Conservation (phyloP, 2,888 invertebrate species). For the Cactoblastis cactorum region DNA sequence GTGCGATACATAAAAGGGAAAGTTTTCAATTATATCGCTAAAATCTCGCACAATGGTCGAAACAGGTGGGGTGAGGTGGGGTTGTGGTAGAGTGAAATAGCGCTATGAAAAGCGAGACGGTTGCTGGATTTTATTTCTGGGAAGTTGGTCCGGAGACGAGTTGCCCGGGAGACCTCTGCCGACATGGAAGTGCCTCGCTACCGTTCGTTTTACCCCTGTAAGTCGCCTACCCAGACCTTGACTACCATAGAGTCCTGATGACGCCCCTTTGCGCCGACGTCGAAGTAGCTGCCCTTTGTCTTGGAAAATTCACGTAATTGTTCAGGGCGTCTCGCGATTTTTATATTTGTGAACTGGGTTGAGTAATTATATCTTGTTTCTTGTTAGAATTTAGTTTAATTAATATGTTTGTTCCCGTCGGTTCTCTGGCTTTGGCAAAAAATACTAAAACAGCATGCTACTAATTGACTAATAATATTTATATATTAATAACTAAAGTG, state of each 20-base stretch:
- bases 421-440: neutral
- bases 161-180: slow-evolving; percentile 73
- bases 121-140: slow-evolving; percentile 33
- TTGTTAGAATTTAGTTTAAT: neutral
- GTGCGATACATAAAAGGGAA: slow-evolving; percentile 36
- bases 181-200: slow-evolving; percentile 77
- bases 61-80: slow-evolving; percentile 52
- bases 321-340: neutral
- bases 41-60: slow-evolving; percentile 43
- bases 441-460: neutral
- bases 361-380: neutral
- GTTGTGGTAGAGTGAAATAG: slow-evolving; percentile 44
- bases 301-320: neutral
- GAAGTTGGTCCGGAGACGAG: slow-evolving; percentile 47
- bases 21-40: slow-evolving; percentile 51
- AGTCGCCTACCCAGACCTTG: slow-evolving; percentile 38
- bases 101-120: slow-evolving; percentile 32
- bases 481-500: too few relatives aligned
- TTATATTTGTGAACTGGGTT: neutral
- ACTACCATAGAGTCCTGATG: slow-evolving; percentile 6
- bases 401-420: neutral
- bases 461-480: neutral
- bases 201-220: slow-evolving; percentile 73
- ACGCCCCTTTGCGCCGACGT: slow-evolving; percentile 4
- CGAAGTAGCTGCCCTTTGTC: slow-evolving; percentile 2